Conservation (phyloP, 2,797 vertebrate genomes). For the Leptatherina wallacei region DNA sequence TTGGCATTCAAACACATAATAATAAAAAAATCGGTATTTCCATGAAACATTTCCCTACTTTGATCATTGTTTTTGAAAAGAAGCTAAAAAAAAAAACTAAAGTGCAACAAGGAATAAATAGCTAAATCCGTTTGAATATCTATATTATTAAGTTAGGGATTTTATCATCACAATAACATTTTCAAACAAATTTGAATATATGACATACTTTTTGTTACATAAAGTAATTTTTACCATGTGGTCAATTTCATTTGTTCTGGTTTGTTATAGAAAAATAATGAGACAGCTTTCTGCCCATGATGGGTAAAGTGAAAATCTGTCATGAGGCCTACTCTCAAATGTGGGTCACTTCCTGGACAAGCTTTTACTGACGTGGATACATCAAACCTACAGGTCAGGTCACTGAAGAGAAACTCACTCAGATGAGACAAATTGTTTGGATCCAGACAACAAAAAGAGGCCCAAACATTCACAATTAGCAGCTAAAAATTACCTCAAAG, state of each 20-base stretch:
- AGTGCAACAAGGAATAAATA: background rate
- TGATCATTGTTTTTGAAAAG: too few species aligned
- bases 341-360: slow-evolving; percentile 13
- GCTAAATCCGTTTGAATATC: background rate
- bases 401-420: slow-evolving; percentile 7
- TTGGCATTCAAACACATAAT: slow-evolving; percentile 1
- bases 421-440: background rate
- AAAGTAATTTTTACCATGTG: background rate
- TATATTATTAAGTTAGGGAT: background rate
- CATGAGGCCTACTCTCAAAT: slow-evolving; percentile 34
- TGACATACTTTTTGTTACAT: background rate
- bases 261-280: background rate
- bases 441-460: slow-evolving; percentile 24
- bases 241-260: background rate
- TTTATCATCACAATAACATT: background rate
- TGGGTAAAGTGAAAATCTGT: slow-evolving; percentile 24
- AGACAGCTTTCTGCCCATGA: slow-evolving; percentile 5
- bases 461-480: slow-evolving; percentile 6
- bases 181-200: background rate
- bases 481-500: background rate
- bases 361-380: slow-evolving; percentile 42
- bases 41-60: too few species aligned
- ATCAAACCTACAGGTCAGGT: slow-evolving; percentile 26
- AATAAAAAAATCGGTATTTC: too few species aligned
- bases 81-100: background rate